Conservation (phyloP, 2,888 invertebrate genomes). For the Hoplodrina blanda region DNA sequence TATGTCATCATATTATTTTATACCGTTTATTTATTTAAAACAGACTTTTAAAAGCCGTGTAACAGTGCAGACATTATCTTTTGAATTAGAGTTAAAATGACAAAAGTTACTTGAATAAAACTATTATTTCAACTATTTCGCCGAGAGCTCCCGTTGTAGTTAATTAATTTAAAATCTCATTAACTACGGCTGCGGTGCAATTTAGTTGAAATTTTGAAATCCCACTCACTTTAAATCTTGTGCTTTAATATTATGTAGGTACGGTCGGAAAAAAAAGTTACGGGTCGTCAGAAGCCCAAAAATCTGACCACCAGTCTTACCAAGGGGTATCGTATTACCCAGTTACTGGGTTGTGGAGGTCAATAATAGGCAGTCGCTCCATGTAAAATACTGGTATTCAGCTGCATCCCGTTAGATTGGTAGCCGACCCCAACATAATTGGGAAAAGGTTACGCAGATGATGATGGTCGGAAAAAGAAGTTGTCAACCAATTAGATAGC, state of each 20-base stretch:
- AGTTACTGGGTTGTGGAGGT: too few species aligned
- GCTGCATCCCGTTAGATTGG: too few species aligned
- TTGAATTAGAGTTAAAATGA: constrained; percentile 17
- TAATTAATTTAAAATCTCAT: constrained; percentile 63
- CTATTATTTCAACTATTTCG: constrained; percentile 38
- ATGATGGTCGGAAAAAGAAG: constrained; percentile 2
- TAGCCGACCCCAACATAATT: too few species aligned
- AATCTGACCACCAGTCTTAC: too few species aligned
- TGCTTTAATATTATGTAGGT: constrained; percentile 23
- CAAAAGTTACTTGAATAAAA: constrained; percentile 36
- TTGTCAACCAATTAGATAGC: too few species aligned
- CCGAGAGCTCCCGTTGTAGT: constrained; percentile 28
- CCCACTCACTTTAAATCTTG: constrained; percentile 34
- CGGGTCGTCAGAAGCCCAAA: too few species aligned
- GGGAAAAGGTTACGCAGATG: too few species aligned
- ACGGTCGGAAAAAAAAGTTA: constrained; percentile 8
- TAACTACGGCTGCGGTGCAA: constrained; percentile 42
- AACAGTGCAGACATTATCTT: constrained; percentile 6
- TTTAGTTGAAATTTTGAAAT: constrained; percentile 47
- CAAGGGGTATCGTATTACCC: too few species aligned
- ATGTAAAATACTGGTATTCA: too few species aligned
- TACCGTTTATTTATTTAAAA: background rate
- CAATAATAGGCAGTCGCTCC: too few species aligned
- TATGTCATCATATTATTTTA: too few species aligned
- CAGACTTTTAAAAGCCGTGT: background rate